Evolutionary conservation across 2,888 invertebrate genomes (phyloP).

Genomic region (Xanthia togata): DNA sequence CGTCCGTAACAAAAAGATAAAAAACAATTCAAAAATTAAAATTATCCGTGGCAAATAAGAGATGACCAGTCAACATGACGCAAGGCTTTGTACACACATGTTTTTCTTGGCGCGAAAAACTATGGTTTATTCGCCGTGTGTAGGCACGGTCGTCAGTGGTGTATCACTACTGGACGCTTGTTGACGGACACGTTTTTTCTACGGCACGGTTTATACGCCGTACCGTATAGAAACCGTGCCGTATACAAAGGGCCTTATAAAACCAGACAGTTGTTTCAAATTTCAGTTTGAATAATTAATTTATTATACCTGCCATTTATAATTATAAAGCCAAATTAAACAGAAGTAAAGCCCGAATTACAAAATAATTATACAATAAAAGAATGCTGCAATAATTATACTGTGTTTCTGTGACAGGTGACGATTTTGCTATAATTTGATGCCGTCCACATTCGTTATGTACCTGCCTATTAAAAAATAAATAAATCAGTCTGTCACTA

Average conservation of each 20-base stretch:
- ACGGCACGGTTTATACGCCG: no score
- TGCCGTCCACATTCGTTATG: neutral
- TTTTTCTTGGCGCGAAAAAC: no score
- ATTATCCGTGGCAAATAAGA: no score
- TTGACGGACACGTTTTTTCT: no score
- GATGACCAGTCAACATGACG: no score
- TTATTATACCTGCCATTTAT: slow-evolving; percentile 16
- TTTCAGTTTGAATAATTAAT: slow-evolving; percentile 55
- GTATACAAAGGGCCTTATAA: neutral
- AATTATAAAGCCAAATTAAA: slow-evolving; percentile 55
- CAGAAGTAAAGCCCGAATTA: slow-evolving; percentile 34
- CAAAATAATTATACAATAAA: slow-evolving; percentile 28
- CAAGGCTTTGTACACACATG: no score
- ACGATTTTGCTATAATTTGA: slow-evolving; percentile 24
- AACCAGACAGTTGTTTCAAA: slow-evolving; percentile 5
- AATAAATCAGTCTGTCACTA: neutral
- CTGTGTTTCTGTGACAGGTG: neutral
- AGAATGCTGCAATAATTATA: neutral
- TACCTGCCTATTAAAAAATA: neutral
- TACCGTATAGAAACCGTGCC: no score
- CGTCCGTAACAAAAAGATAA: no score
- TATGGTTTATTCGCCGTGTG: no score
- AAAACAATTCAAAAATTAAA: no score
- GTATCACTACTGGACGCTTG: no score
- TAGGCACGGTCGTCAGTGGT: no score